These are phyloP conservation scores for Brachypalpus laphriformis DNA, from an alignment of 2,888 invertebrate genomes.

Conservation along the genomic window DNA sequence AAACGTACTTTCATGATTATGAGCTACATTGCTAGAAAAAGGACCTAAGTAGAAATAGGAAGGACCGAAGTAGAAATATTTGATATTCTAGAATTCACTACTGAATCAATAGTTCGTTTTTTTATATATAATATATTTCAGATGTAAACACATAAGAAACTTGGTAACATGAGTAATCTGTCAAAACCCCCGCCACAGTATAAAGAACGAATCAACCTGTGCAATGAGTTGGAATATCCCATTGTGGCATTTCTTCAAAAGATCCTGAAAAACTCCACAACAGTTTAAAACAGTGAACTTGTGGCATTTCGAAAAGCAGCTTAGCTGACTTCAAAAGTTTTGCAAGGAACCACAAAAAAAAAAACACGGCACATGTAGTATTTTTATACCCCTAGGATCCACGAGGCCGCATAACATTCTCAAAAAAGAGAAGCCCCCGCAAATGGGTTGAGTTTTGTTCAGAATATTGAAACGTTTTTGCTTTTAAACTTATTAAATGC, in stretches of 20 bases:
- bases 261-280: neutral
- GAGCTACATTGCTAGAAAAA: no score
- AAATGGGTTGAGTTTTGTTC: neutral
- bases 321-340: neutral
- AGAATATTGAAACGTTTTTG: neutral
- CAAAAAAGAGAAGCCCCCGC: neutral
- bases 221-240: neutral
- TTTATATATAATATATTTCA: no score
- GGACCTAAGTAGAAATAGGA: no score
- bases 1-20: no score
- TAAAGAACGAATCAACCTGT: neutral
- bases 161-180: no score
- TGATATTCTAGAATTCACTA: no score
- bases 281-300: neutral
- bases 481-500: conserved; percentile 15
- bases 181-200: no score
- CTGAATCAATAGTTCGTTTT: no score
- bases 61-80: no score
- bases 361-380: neutral
- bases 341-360: neutral
- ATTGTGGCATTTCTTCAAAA: neutral
- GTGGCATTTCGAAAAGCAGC: neutral
- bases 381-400: neutral
- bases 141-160: no score
- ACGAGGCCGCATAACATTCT: neutral